phyloP scores from a whole-genome alignment of 2,113 vertebrate genomes.

The Climacteris rufus region DNA sequence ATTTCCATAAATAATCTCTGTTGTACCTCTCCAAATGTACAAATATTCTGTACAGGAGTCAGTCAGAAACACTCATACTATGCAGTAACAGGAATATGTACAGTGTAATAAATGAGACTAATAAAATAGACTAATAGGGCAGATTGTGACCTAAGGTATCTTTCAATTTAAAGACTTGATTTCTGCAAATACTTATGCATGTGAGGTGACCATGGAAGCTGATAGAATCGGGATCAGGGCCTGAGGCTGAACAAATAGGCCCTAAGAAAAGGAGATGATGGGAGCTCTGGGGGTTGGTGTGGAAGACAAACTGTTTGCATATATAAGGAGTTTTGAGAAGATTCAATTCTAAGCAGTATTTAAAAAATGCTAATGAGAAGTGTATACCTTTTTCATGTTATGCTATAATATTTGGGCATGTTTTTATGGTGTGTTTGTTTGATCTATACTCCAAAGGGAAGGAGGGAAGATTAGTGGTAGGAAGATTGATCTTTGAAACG shows the following conservation, averaged over 20 bases:
- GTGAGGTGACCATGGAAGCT: background rate
- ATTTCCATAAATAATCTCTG: background rate
- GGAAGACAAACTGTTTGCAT: background rate
- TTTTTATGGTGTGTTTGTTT: background rate
- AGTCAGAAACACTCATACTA: background rate
- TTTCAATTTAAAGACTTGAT: background rate
- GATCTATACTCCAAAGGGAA: background rate
- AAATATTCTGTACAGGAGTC: background rate
- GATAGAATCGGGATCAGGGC: background rate
- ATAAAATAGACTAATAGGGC: background rate
- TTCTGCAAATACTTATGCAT: background rate
- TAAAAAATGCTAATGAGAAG: background rate
- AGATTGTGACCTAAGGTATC: background rate
- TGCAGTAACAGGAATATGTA: background rate
- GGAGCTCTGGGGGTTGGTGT: background rate
- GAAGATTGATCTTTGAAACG: constrained; percentile 12
- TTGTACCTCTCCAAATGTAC: background rate
- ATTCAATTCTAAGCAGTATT: background rate
- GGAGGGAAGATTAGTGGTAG: background rate
- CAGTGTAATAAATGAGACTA: background rate
- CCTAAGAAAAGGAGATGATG: background rate
- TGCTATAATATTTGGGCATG: background rate
- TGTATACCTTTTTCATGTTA: background rate
- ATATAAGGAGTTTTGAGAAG: background rate
- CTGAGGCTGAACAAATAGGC: background rate